These are phyloP conservation scores for Lateolabrax maculatus DNA, from an alignment of 2,797 vertebrate species.

Conservation along the genomic window DNA sequence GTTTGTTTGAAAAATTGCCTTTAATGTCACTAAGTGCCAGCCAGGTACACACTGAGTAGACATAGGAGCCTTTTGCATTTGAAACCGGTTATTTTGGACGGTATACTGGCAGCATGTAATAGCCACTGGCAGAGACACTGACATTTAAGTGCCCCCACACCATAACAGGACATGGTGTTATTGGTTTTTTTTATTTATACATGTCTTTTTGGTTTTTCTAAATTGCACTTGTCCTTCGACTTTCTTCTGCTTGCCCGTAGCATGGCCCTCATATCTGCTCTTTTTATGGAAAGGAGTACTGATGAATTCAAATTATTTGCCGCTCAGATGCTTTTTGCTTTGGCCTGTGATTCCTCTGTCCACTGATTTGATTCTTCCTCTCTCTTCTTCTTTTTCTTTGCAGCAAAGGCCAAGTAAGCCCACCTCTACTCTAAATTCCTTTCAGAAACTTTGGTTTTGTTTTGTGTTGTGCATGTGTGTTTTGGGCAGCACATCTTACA, in stretches of 20 bases:
- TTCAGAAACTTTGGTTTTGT: slow-evolving; percentile 78
- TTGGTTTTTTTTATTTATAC: slow-evolving; percentile 5
- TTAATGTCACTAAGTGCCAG: slow-evolving; percentile 71
- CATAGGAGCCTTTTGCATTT: slow-evolving; percentile 38
- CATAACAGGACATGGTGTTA: slow-evolving; percentile 29
- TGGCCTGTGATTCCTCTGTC: slow-evolving; percentile 33
- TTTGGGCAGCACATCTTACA: slow-evolving; percentile 81
- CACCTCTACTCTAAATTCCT: slow-evolving; percentile 72
- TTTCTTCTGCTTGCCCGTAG: slow-evolving; percentile 35
- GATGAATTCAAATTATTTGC: slow-evolving; percentile 31
- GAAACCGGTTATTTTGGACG: slow-evolving; percentile 43
- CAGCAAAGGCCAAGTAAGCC: slow-evolving; percentile 82
- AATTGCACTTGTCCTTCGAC: slow-evolving; percentile 23
- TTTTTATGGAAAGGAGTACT: slow-evolving; percentile 16
- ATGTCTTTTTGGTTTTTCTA: neutral
- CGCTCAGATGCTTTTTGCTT: slow-evolving; percentile 43
- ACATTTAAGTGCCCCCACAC: slow-evolving; percentile 41
- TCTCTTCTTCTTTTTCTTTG: slow-evolving; percentile 71
- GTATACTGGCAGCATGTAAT: slow-evolving; percentile 40
- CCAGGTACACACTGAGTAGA: slow-evolving; percentile 41
- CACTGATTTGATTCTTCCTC: slow-evolving; percentile 63
- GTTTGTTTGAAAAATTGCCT: slow-evolving; percentile 53
- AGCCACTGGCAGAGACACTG: slow-evolving; percentile 32
- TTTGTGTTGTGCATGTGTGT: slow-evolving; percentile 87
- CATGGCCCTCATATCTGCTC: slow-evolving; percentile 53